Percentiles rank a stretch among this genome's conserved stretches.
Evolutionary conservation across 2,888 invertebrate species (phyloP).

Genomic region (Drosophila crucigera): DNA sequence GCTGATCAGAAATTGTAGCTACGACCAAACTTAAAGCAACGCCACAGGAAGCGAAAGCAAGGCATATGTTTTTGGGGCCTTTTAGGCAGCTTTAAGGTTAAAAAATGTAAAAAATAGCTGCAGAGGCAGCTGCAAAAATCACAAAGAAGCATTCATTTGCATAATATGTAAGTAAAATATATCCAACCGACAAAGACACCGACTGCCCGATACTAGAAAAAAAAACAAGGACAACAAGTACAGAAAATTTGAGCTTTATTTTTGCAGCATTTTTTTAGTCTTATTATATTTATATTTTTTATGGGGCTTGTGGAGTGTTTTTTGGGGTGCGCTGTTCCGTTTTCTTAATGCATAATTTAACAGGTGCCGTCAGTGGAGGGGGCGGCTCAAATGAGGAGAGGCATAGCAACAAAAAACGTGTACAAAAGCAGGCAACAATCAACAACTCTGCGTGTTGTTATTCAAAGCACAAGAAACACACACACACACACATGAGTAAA

Average conservation of each 20-base stretch:
- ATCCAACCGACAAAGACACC: conserved; percentile 30
- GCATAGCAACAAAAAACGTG: conserved; percentile 43
- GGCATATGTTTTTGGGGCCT: conserved; percentile 2
- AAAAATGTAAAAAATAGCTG: conserved; percentile 36
- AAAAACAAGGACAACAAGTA: conserved; percentile 23
- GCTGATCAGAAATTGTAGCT: background rate
- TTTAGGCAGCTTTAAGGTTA: conserved; percentile 24
- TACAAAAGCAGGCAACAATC: conserved; percentile 76
- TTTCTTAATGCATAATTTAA: conserved; percentile 79
- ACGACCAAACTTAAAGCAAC: conserved; percentile 6
- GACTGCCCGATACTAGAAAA: conserved; percentile 40
- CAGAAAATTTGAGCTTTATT: conserved; percentile 28
- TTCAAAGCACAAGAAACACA: conserved; percentile 67
- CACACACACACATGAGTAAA: conserved; percentile 26
- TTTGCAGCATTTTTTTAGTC: conserved; percentile 40
- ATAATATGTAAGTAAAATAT: conserved; percentile 56
- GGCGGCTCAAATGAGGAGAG: conserved; percentile 8
- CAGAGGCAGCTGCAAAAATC: conserved; percentile 52
- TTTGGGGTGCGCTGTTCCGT: conserved; percentile 31
- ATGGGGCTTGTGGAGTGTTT: conserved; percentile 27
- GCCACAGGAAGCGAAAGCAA: background rate
- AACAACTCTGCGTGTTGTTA: conserved; percentile 74
- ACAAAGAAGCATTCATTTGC: conserved; percentile 74
- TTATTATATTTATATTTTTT: conserved; percentile 39
- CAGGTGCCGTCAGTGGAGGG: conserved; percentile 53